Evolutionary conservation across 2,888 invertebrate species (phyloP).

Genomic region (Aradus depressus): DNA sequence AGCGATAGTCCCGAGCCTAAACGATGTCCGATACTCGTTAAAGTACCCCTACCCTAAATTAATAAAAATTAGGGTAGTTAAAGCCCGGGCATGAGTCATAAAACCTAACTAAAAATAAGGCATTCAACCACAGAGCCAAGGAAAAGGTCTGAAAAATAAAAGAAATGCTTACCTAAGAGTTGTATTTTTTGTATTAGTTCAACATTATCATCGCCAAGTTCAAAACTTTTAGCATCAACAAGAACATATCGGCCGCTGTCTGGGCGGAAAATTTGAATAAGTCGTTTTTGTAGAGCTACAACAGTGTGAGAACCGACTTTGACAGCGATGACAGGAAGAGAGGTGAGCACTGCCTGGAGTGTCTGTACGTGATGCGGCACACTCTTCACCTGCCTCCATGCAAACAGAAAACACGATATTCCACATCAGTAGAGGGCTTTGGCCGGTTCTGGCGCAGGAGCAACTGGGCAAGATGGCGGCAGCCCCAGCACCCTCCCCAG

Average conservation of each 20-base stretch:
- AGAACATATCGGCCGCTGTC: not conserved
- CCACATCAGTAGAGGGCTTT: too few species aligned
- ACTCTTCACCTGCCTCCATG: constrained; percentile 5
- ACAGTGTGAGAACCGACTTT: not conserved
- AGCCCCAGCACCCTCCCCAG: too few species aligned
- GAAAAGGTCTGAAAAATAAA: not conserved
- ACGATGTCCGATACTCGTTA: too few species aligned
- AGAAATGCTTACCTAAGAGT: not conserved
- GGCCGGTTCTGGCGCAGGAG: too few species aligned
- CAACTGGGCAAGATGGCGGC: too few species aligned
- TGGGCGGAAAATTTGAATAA: constrained; percentile 12
- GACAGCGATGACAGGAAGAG: constrained; percentile 12
- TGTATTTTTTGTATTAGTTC: not conserved
- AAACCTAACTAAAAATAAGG: too few species aligned
- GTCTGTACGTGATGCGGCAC: constrained; percentile 1
- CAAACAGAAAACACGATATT: too few species aligned
- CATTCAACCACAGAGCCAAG: too few species aligned
- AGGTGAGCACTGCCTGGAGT: not conserved
- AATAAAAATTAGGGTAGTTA: too few species aligned
- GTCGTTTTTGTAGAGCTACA: constrained; percentile 12
- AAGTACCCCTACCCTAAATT: too few species aligned
- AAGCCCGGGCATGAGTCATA: too few species aligned
- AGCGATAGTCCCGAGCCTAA: too few species aligned
- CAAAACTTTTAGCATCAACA: constrained; percentile 12
- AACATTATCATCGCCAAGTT: constrained; percentile 13